Percentiles rank a stretch among this genome's conserved stretches.
Evolutionary conservation across 2,797 vertebrate species (phyloP).

Genomic region (Cyprinella venusta): DNA sequence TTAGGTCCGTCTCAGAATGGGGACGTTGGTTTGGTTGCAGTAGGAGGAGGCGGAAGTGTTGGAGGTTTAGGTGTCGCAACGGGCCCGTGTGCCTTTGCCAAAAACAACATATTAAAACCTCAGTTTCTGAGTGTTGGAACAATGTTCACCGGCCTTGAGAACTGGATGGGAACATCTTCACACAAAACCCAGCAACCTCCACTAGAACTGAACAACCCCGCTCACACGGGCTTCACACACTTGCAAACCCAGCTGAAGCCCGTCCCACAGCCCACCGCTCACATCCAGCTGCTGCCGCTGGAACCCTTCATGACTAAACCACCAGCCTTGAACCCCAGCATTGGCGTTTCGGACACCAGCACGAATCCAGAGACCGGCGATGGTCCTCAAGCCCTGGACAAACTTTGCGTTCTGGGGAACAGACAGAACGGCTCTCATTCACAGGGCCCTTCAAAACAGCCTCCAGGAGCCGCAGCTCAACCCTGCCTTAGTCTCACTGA

Average conservation of each 20-base stretch:
- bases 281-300: constrained; percentile 69
- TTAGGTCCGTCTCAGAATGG: constrained; percentile 70
- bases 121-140: constrained; percentile 64
- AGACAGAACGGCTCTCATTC: constrained; percentile 64
- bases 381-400: constrained; percentile 68
- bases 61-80: constrained; percentile 66
- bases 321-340: constrained; percentile 63
- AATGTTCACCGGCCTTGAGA: constrained; percentile 71
- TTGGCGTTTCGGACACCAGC: constrained; percentile 65
- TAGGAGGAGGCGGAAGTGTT: constrained; percentile 58
- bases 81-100: constrained; percentile 66
- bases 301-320: constrained; percentile 74
- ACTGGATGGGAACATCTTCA: constrained; percentile 67
- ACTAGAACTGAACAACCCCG: constrained; percentile 30
- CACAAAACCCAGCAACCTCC: constrained; percentile 48
- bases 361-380: constrained; percentile 58
- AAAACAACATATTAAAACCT: constrained; percentile 71
- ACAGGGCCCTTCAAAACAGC: constrained; percentile 66
- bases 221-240: constrained; percentile 62
- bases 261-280: constrained; percentile 64
- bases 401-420: constrained; percentile 70
- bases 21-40: constrained; percentile 66
- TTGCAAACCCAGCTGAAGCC: constrained; percentile 66
- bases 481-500: constrained; percentile 71
- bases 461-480: constrained; percentile 68